phyloP scores from a whole-genome alignment of 2,888 invertebrate genomes.

The Sussaba pulchella region DNA sequence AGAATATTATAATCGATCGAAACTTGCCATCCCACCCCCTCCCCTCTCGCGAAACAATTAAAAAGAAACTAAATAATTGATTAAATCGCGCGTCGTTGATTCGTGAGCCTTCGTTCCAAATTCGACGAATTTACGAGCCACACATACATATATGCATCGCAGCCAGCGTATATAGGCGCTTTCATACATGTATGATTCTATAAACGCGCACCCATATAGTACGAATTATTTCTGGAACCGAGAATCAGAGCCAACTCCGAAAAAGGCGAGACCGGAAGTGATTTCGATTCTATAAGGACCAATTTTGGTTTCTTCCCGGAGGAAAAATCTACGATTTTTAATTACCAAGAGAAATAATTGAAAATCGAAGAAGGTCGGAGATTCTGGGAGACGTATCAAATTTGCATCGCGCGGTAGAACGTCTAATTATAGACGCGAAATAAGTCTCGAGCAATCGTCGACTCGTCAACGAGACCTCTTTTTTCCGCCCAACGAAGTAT shows the following conservation, averaged over 20 bases:
- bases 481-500: slow-evolving; percentile 26
- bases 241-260: slow-evolving; percentile 59
- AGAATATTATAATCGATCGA: slow-evolving; percentile 61
- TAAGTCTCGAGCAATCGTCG: slow-evolving; percentile 13
- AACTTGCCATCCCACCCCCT: slow-evolving; percentile 12
- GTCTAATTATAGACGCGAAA: slow-evolving; percentile 47
- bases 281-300: slow-evolving; percentile 15
- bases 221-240: slow-evolving; percentile 52
- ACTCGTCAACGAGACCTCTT: background rate
- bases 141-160: background rate
- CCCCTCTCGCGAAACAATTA: slow-evolving; percentile 8
- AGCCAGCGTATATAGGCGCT: background rate
- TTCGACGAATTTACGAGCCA: background rate
- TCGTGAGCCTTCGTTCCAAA: slow-evolving; percentile 23
- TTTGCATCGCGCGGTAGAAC: background rate
- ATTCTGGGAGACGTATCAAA: background rate
- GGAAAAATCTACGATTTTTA: slow-evolving; percentile 12
- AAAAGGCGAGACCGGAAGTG: slow-evolving; percentile 34
- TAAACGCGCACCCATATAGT: slow-evolving; percentile 14
- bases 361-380: background rate
- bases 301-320: background rate
- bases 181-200: background rate
- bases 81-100: slow-evolving; percentile 21
- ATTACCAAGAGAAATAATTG: background rate
- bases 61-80: slow-evolving; percentile 18